These are phyloP conservation scores for Crax fasciolata DNA, from an alignment of 2,797 vertebrate genomes.

Conservation along the genomic window DNA sequence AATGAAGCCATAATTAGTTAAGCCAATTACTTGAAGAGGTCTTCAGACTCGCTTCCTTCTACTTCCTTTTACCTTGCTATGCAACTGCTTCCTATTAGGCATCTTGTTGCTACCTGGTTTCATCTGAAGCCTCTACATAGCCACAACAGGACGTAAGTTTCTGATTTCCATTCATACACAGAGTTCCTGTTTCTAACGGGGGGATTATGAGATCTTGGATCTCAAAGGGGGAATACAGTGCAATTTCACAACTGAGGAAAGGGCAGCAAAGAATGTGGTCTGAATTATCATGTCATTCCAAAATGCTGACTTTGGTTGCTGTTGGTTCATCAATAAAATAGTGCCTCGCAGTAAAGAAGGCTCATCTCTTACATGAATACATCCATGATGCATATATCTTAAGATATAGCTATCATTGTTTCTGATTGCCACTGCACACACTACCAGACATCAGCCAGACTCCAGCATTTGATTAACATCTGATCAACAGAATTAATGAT, in stretches of 20 bases:
- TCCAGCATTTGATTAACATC: background rate
- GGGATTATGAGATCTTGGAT: background rate
- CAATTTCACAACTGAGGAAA: constrained; percentile 20
- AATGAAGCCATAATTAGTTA: background rate
- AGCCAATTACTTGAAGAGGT: constrained; percentile 7
- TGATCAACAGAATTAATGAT: background rate
- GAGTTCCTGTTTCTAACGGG: background rate
- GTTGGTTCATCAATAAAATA: background rate
- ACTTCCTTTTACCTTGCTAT: constrained; percentile 1
- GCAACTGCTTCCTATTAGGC: background rate
- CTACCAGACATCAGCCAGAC: accelerated
- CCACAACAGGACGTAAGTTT: background rate
- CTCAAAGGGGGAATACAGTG: background rate
- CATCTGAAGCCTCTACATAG: background rate
- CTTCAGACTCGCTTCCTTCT: constrained; percentile 1
- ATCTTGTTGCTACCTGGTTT: constrained; percentile 5
- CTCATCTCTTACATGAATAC: background rate
- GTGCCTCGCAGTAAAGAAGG: background rate
- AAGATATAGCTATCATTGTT: background rate
- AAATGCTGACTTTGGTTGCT: background rate
- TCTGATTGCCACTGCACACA: background rate
- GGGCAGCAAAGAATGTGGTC: constrained; percentile 31
- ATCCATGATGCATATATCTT: background rate
- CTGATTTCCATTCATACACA: constrained; percentile 29
- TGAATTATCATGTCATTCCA: constrained; percentile 42